Conservation (phyloP, 2,113 vertebrate genomes). For the Coptodon bakossiorum region DNA sequence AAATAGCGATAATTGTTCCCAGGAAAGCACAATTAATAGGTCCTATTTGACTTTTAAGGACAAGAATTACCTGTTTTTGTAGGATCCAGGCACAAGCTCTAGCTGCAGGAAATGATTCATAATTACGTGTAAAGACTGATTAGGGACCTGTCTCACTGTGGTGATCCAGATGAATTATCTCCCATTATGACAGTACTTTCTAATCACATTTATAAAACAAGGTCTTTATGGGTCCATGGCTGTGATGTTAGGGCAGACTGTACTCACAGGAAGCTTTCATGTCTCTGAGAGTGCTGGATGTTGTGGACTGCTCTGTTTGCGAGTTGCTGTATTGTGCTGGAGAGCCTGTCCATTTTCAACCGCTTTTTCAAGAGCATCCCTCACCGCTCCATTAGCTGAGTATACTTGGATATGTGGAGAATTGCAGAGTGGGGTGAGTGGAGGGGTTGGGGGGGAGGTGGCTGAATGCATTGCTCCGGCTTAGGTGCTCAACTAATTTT, state of each 20-base stretch:
- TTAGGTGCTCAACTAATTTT: constrained; percentile 47
- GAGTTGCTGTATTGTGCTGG: constrained; percentile 42
- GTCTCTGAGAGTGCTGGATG: constrained; percentile 9
- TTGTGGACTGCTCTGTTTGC: constrained; percentile 48
- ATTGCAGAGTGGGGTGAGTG: constrained; percentile 21
- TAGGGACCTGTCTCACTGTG: constrained; percentile 25
- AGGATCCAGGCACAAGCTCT: neutral
- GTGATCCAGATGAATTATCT: constrained; percentile 51
- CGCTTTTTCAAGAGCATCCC: constrained; percentile 53
- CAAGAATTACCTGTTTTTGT: constrained; percentile 4
- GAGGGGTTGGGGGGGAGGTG: neutral
- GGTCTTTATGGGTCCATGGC: constrained; percentile 23
- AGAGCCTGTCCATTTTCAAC: constrained; percentile 60
- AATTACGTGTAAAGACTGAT: constrained; percentile 49
- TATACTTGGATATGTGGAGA: constrained; percentile 33
- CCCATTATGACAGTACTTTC: constrained; percentile 47
- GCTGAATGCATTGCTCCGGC: constrained; percentile 45
- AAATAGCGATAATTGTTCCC: neutral
- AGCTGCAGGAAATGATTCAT: constrained; percentile 39
- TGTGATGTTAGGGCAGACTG: constrained; percentile 8
- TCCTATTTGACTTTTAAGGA: constrained; percentile 15
- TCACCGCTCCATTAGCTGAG: constrained; percentile 61
- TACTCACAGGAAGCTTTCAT: constrained; percentile 36
- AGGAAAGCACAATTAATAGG: neutral
- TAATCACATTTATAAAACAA: constrained; percentile 55